Conservation (phyloP, 2,797 vertebrate species). For the Synaphobranchus kaupii region DNA sequence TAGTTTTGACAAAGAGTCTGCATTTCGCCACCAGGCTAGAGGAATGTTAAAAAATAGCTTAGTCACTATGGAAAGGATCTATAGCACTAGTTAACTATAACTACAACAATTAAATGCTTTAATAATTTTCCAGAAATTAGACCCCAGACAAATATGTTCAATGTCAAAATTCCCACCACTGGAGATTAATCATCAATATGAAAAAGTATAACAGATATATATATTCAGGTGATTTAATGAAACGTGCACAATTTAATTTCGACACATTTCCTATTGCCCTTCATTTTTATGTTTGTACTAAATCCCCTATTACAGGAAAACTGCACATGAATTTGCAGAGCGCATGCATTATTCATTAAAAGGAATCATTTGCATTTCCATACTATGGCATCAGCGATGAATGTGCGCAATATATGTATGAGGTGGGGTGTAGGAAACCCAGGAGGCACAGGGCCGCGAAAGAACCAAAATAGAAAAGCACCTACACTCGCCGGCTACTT, state of each 20-base stretch:
- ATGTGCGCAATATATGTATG: constrained; percentile 19
- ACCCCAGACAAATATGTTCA: neutral
- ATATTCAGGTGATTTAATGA: constrained; percentile 1
- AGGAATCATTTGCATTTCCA: constrained; percentile 21
- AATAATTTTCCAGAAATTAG: neutral
- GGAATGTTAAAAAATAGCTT: constrained; percentile 63
- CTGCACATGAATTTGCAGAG: constrained; percentile 7
- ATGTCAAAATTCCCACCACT: neutral
- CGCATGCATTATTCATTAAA: constrained; percentile 21
- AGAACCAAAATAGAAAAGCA: constrained; percentile 15
- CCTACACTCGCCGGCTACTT: constrained; percentile 33
- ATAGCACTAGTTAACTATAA: neutral
- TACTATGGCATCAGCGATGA: constrained; percentile 15
- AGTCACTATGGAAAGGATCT: constrained; percentile 40
- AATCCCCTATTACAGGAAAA: constrained; percentile 21
- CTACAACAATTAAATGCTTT: neutral
- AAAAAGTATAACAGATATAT: neutral
- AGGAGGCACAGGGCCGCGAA: neutral
- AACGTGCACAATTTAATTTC: neutral
- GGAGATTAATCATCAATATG: neutral
- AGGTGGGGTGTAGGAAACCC: neutral
- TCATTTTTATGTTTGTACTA: constrained; percentile 14
- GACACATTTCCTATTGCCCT: neutral
- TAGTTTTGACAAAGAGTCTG: constrained; percentile 62
- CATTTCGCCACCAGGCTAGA: constrained; percentile 52